These are phyloP conservation scores for Leptopilina myrica DNA, from an alignment of 2,888 invertebrate genomes.

Conservation along the genomic window DNA sequence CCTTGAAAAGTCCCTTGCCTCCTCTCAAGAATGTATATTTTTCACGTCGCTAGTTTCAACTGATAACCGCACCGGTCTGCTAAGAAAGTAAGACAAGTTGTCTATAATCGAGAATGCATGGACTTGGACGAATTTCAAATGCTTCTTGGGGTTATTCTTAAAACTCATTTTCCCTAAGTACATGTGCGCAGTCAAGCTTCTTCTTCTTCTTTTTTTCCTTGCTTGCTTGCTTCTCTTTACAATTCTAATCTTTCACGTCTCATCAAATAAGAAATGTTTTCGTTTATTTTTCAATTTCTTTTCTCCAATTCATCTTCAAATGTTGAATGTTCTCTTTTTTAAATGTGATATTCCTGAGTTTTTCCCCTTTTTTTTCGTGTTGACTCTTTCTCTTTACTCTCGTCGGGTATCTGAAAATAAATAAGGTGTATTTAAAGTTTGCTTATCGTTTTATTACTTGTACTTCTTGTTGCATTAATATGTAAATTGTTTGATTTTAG, in stretches of 20 bases:
- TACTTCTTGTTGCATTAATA: no score
- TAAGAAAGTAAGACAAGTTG: conserved; percentile 51
- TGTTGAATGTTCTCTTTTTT: no score
- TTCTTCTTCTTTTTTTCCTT: no score
- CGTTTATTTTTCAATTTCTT: no score
- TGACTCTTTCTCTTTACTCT: neutral
- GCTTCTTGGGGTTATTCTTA: conserved; percentile 43
- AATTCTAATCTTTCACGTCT: no score
- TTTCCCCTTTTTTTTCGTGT: neutral
- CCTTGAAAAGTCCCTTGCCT: conserved; percentile 22
- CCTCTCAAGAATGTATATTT: conserved; percentile 1
- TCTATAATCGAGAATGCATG: conserved; percentile 65
- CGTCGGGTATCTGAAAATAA: no score
- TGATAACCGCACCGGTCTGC: conserved; percentile 52
- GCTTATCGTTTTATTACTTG: no score
- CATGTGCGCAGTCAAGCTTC: no score
- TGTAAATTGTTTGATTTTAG: no score
- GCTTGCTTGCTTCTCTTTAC: neutral
- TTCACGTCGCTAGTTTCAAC: conserved; percentile 48
- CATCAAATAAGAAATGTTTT: no score
- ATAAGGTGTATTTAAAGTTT: no score
- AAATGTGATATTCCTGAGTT: neutral
- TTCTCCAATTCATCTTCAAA: no score
- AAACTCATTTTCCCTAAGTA: conserved; percentile 48
- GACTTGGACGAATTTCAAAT: conserved; percentile 62